phyloP scores from a whole-genome alignment of 2,888 invertebrate genomes.

The Clivina fossor region DNA sequence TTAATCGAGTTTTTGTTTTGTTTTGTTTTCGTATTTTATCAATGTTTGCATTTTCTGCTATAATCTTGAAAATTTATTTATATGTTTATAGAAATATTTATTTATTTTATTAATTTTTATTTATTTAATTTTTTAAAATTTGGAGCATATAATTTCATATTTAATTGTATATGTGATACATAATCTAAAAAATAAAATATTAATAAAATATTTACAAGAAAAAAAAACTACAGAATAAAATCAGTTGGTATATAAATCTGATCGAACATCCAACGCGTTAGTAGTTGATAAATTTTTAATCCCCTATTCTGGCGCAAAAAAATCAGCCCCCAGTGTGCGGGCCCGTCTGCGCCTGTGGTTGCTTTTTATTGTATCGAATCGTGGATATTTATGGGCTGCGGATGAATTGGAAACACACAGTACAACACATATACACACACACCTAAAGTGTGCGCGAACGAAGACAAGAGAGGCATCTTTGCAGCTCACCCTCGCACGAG shows the following conservation, averaged over 20 bases:
- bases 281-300: conserved; percentile 33
- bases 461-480: conserved; percentile 38
- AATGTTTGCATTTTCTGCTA: no score
- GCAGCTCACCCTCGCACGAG: conserved; percentile 37
- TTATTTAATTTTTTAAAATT: no score
- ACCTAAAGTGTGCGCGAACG: conserved; percentile 42
- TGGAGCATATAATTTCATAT: no score
- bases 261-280: conserved; percentile 15
- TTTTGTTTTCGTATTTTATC: not conserved
- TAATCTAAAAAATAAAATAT: no score
- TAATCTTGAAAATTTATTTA: no score
- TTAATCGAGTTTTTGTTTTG: conserved; percentile 5
- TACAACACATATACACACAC: conserved; percentile 42
- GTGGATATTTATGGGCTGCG: conserved; percentile 42
- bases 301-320: conserved; percentile 22
- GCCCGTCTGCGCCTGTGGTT: no score
- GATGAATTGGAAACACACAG: conserved; percentile 30
- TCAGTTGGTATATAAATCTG: conserved; percentile 23
- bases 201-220: no score
- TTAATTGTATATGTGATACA: no score
- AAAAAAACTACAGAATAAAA: no score
- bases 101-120: no score
- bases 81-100: no score
- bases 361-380: conserved; percentile 38
- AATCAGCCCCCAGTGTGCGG: no score